Evolutionary conservation across 2,113 vertebrate genomes (phyloP).

Genomic region (Lamprologus callipterus): DNA sequence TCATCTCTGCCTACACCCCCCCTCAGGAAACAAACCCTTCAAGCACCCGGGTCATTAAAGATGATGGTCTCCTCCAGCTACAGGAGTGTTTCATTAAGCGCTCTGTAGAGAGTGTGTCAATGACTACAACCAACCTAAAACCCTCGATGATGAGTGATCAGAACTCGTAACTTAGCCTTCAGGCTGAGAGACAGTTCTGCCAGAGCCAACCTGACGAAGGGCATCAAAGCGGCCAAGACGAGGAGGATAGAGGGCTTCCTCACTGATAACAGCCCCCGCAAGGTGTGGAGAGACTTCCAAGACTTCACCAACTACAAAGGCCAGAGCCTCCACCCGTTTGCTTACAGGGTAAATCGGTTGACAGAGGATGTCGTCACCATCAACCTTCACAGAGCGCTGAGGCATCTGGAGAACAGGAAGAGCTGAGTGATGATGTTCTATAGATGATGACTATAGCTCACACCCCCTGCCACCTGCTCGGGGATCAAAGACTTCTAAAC

Average conservation of each 20-base stretch:
- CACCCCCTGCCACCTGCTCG: neutral
- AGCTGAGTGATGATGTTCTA: neutral
- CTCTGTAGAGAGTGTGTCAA: neutral
- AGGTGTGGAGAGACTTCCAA: neutral
- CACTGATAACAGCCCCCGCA: neutral
- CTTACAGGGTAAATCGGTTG: neutral
- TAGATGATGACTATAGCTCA: neutral
- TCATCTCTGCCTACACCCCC: neutral
- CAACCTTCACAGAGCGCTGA: neutral
- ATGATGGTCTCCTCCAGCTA: neutral
- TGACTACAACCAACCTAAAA: neutral
- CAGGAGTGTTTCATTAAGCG: neutral
- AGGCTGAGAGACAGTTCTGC: neutral
- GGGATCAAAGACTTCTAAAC: neutral
- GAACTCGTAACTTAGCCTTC: neutral
- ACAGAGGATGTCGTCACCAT: neutral
- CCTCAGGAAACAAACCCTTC: neutral
- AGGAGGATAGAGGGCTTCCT: neutral
- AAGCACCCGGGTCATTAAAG: neutral
- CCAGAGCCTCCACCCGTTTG: neutral
- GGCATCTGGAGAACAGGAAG: neutral
- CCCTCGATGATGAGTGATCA: neutral
- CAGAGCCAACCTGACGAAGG: neutral
- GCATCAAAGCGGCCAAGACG: neutral
- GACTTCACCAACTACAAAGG: accelerated